Base-by-base conservation (phyloP, 2,113 vertebrate genomes). In the Ariopsis seemanni region DNA sequence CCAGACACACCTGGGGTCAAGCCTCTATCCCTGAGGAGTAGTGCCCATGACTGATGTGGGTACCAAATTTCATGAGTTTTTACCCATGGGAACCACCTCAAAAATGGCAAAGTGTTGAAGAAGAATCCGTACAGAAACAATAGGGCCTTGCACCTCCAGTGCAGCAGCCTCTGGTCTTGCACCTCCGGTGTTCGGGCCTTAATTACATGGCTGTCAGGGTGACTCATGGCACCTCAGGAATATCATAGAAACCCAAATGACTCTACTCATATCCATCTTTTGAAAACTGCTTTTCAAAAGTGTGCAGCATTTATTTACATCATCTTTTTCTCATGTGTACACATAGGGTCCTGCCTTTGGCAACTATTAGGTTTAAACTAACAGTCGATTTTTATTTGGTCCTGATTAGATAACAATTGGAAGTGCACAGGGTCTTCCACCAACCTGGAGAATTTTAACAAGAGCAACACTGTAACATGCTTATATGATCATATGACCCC, bases 401-500 rank as follows among this genome's bases (percentile, higher is more conserved):
- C n/a, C 50, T 48, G 7, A 67, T 5, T 63, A 75, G 71, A 0
- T 1, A 4, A 18, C 9, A 5, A 7, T 9, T 88, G 93, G 93
- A 91, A 89, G 75, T 48, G 0, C 0, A 27, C 11, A 63, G 87
- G 81, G 5, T 84, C 75, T 71, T 2, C 0, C 1, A 87, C 67
- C 25, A 67, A 6, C 4, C 18, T 0, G 0, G 25, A 14, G 4
- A 3, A 4, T 0, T 0, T 8, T 74, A 77, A 15, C 0, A 22
- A 0, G 14, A 0, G 27, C 18, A 58, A 5, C 2, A 0, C 30
- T 34, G 27, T 93, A 14, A 62, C 8, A 0, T 95, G 94, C 80
- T 7, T 1, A 2, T 95, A 92, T 83, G 0, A 90, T 84, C 94
- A 95, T 22, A 27, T 92, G 1, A 95, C 94, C 25, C 89, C 94